A percentile compares a stretch with the other conserved stretches of the same genome.
These are phyloP conservation scores for Campylomormyrus tamandua DNA, from an alignment of 2,113 vertebrate genomes.

Conservation along the genomic window DNA sequence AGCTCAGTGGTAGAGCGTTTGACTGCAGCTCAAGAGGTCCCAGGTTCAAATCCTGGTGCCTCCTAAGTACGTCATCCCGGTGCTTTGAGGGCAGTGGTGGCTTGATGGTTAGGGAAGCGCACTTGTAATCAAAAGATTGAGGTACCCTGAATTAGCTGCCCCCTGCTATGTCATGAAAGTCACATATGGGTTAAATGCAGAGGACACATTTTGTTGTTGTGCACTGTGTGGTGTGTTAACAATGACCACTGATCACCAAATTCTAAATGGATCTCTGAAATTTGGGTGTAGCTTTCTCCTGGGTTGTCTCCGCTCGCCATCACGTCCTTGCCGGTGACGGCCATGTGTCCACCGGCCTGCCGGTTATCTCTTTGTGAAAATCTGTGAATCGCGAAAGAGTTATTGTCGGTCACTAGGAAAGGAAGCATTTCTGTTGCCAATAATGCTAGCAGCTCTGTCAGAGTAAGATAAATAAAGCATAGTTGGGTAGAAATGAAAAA, in stretches of 20 bases:
- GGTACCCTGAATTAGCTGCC: too few species aligned
- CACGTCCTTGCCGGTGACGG: neutral
- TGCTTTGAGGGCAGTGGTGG: too few species aligned
- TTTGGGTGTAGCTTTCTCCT: neutral
- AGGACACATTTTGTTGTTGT: too few species aligned
- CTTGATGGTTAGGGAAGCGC: too few species aligned
- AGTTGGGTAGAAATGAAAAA: neutral
- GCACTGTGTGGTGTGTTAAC: too few species aligned
- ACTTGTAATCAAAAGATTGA: too few species aligned
- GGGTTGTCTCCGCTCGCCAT: neutral
- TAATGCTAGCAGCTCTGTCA: neutral
- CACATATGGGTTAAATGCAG: too few species aligned
- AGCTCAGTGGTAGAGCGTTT: constrained; percentile 54
- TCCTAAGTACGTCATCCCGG: constrained; percentile 28
- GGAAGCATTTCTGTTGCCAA: neutral
- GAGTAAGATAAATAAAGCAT: neutral
- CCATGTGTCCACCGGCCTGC: neutral
- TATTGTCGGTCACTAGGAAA: neutral
- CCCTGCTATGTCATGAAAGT: too few species aligned
- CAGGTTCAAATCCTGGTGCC: constrained; percentile 57
- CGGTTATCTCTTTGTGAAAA: neutral
- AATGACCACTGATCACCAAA: too few species aligned
- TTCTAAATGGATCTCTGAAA: neutral
- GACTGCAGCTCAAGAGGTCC: constrained; percentile 62
- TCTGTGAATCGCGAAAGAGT: neutral